phyloP scores from a whole-genome alignment of 2,113 vertebrate species.

The Burhinus oedicnemus region DNA sequence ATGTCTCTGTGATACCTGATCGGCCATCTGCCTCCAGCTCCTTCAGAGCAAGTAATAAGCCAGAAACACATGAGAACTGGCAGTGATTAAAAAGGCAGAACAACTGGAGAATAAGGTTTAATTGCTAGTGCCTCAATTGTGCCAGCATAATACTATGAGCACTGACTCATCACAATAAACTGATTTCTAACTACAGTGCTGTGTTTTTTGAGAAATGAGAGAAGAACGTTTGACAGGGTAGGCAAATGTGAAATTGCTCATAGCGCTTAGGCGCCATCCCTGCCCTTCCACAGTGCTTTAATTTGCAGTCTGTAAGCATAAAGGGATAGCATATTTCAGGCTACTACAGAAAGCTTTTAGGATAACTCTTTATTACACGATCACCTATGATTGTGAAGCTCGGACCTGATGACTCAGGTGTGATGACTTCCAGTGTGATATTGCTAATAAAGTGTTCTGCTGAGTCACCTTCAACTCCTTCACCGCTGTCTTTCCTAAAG shows the following conservation, averaged over 20 bases:
- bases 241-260: conserved; percentile 5
- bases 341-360: not conserved
- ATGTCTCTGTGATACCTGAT: not conserved
- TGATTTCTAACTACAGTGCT: not conserved
- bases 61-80: not conserved
- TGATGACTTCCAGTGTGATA: not conserved
- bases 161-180: conserved; percentile 43
- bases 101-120: conserved; percentile 23
- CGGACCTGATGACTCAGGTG: not conserved
- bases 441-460: not conserved
- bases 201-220: not conserved
- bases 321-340: not conserved
- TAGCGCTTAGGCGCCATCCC: not conserved
- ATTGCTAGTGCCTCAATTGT: conserved; percentile 5
- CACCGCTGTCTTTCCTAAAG: not conserved
- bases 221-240: not conserved
- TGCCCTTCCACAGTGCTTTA: not conserved
- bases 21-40: not conserved
- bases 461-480: conserved; percentile 18
- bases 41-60: not conserved
- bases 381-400: not conserved
- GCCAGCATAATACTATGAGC: conserved; percentile 5
- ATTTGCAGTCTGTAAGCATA: not conserved
- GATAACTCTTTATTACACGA: not conserved
- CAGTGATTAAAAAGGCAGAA: conserved; percentile 20